Conservation (phyloP, 2,888 invertebrate species). For the Anoplius nigerrimus region DNA sequence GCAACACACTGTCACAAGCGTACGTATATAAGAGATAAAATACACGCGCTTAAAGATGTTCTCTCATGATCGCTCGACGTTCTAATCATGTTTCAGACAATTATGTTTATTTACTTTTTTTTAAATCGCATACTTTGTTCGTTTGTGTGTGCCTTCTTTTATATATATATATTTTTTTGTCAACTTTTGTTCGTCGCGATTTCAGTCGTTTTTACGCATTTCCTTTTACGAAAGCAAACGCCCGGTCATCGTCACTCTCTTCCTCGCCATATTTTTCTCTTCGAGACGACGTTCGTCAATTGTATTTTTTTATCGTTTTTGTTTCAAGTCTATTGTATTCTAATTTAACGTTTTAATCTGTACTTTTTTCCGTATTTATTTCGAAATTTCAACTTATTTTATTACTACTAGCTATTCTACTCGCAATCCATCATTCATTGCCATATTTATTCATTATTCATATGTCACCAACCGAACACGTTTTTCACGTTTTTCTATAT, state of each 20-base stretch:
- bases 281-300: constrained; percentile 21
- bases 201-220: not conserved
- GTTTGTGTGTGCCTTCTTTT: constrained; percentile 12
- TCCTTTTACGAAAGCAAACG: not conserved
- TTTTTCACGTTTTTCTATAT: constrained; percentile 53
- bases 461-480: constrained; percentile 34
- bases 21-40: no score
- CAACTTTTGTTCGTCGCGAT: not conserved
- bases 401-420: constrained; percentile 61
- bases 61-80: no score
- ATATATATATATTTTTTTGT: not conserved
- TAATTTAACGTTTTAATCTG: constrained; percentile 45
- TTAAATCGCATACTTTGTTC: not conserved
- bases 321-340: constrained; percentile 38
- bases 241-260: constrained; percentile 5
- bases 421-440: constrained; percentile 54
- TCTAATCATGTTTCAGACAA: no score
- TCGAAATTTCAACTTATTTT: constrained; percentile 60
- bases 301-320: constrained; percentile 15
- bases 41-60: no score
- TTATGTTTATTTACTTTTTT: not conserved
- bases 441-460: constrained; percentile 46
- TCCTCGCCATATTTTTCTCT: constrained; percentile 17
- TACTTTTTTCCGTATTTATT: constrained; percentile 41
- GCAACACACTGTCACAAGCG: no score